A percentile compares a stretch with the other conserved stretches of the same genome.
phyloP scores from a whole-genome alignment of 2,888 invertebrate genomes.

The Dolomedes plantarius region DNA sequence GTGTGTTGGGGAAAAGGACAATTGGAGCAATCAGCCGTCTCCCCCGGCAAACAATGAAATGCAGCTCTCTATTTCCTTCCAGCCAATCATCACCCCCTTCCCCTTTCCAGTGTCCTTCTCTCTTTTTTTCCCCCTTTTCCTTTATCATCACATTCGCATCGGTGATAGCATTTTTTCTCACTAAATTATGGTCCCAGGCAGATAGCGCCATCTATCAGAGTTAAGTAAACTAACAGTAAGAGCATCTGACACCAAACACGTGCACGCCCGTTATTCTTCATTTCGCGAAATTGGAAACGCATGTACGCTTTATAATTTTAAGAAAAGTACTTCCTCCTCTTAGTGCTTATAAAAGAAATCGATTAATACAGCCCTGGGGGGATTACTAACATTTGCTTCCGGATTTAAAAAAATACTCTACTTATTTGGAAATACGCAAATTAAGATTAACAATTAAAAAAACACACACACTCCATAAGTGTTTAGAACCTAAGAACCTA shows the following conservation, averaged over 20 bases:
- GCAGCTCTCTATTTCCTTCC: background rate
- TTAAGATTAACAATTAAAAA: too few species aligned
- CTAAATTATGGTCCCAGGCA: background rate
- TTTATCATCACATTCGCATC: background rate
- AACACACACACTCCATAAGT: too few species aligned
- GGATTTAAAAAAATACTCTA: too few species aligned
- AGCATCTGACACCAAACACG: background rate
- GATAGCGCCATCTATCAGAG: background rate
- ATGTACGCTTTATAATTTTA: background rate
- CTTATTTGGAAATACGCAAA: too few species aligned
- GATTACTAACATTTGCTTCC: too few species aligned
- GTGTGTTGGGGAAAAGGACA: conserved; percentile 2
- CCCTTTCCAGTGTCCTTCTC: background rate
- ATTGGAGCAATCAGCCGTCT: conserved; percentile 1
- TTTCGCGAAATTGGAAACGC: background rate
- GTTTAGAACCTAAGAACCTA: too few species aligned
- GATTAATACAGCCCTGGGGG: too few species aligned
- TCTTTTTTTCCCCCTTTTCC: too few species aligned
- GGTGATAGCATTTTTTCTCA: background rate
- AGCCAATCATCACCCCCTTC: background rate
- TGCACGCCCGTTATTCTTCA: background rate
- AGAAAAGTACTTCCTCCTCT: too few species aligned
- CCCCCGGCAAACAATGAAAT: conserved; percentile 1
- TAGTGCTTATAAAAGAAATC: too few species aligned
- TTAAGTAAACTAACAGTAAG: background rate